Conservation (phyloP, 2,797 vertebrate species). For the Notolepis coatsorum region DNA sequence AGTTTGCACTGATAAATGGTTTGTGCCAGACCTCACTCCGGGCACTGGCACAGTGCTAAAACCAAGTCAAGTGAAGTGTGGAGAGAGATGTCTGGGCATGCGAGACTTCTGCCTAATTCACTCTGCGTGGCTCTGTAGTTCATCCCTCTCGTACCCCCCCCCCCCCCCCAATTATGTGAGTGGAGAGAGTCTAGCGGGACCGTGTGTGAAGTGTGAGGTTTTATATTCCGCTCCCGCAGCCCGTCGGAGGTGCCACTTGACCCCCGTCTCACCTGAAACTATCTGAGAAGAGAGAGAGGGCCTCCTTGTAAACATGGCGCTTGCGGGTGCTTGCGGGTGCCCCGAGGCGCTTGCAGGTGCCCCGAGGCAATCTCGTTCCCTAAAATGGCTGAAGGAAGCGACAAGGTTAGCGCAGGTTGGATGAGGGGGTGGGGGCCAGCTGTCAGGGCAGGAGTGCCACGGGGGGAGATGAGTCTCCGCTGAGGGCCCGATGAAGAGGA, state of each 20-base stretch:
- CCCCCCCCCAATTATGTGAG: conserved; percentile 63
- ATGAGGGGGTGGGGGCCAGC: conserved; percentile 1
- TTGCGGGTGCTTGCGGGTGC: conserved; percentile 40
- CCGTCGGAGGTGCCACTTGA: conserved; percentile 37
- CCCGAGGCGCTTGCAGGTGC: conserved; percentile 40
- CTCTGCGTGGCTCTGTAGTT: conserved; percentile 43
- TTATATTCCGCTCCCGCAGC: conserved; percentile 41
- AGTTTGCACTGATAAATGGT: conserved; percentile 50
- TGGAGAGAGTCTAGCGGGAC: conserved; percentile 50
- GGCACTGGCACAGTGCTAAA: conserved; percentile 31
- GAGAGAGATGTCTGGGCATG: conserved; percentile 40
- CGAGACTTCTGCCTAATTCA: conserved; percentile 61
- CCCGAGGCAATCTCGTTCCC: conserved; percentile 43
- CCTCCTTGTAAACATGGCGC: conserved; percentile 29
- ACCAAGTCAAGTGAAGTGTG: conserved; percentile 62
- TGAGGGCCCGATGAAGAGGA: conserved; percentile 52
- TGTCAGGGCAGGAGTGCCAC: conserved; percentile 40
- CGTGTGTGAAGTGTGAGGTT: conserved; percentile 64
- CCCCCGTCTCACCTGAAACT: conserved; percentile 40
- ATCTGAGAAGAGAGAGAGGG: conserved; percentile 34
- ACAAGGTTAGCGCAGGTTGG: conserved; percentile 35
- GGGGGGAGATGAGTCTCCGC: conserved; percentile 6
- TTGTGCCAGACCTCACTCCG: conserved; percentile 46
- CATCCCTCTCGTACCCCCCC: conserved; percentile 8
- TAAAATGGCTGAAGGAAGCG: conserved; percentile 47